Conservation (phyloP, 2,113 vertebrate genomes). For the Brachionichthys hirsutus region DNA sequence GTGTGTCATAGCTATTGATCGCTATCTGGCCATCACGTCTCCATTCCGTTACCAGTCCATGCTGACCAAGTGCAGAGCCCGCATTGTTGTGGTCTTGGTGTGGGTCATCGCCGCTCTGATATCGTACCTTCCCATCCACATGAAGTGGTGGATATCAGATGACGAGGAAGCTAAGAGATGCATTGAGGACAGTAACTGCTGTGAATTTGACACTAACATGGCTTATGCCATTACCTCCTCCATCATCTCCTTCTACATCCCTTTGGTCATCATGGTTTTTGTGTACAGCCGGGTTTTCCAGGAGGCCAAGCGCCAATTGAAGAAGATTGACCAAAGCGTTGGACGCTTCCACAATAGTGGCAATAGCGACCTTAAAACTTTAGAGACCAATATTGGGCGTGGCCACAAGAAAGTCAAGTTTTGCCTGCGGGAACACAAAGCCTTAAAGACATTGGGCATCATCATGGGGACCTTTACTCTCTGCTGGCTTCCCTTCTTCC, state of each 20-base stretch:
- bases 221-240: slow-evolving; percentile 92
- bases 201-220: slow-evolving; percentile 89
- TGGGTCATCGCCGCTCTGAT: slow-evolving; percentile 93
- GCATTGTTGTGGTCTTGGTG: slow-evolving; percentile 86
- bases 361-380: slow-evolving; percentile 73
- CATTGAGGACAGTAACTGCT: slow-evolving; percentile 77
- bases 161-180: slow-evolving; percentile 61
- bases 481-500: slow-evolving; percentile 97
- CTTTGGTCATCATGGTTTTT: slow-evolving; percentile 92
- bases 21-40: slow-evolving; percentile 95
- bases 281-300: slow-evolving; percentile 97
- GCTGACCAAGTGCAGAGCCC: slow-evolving; percentile 91
- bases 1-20: slow-evolving; percentile 94
- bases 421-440: slow-evolving; percentile 94
- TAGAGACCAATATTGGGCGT: slow-evolving; percentile 69
- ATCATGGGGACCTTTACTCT: slow-evolving; percentile 98
- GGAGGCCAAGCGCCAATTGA: slow-evolving; percentile 89
- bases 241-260: slow-evolving; percentile 95
- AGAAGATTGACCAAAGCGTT: slow-evolving; percentile 90
- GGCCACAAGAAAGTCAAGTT: slow-evolving; percentile 84
- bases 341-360: slow-evolving; percentile 85
- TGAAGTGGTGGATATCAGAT: slow-evolving; percentile 84
- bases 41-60: slow-evolving; percentile 96
- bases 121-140: slow-evolving; percentile 93
- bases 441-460: slow-evolving; percentile 95